These are phyloP conservation scores for Cryptocheilus praepositus DNA, from an alignment of 2,888 invertebrate species.

Conservation along the genomic window DNA sequence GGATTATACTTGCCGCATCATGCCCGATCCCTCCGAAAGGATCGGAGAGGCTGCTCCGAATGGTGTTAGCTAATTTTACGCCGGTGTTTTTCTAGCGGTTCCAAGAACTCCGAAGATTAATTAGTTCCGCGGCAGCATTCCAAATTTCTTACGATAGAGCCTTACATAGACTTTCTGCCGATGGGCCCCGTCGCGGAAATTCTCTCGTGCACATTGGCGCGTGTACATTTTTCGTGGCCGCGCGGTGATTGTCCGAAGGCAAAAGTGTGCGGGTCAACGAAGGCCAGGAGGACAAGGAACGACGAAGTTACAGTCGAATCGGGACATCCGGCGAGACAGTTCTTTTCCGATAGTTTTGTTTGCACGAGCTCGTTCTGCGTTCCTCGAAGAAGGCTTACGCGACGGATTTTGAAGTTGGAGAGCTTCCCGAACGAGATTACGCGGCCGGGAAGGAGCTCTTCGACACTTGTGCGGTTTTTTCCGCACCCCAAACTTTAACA, in stretches of 20 bases:
- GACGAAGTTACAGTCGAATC: constrained; percentile 11
- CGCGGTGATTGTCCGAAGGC: background rate
- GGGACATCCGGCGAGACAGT: background rate
- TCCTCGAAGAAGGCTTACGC: constrained; percentile 48
- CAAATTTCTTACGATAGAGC: constrained; percentile 7
- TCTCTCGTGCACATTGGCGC: too few relatives aligned
- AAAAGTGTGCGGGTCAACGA: background rate
- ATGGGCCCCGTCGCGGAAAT: background rate
- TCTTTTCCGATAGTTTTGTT: constrained; percentile 42
- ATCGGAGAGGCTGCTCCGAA: constrained; percentile 31
- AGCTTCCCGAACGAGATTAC: constrained; percentile 67
- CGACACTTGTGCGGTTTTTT: constrained; percentile 60
- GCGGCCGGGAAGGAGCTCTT: constrained; percentile 48
- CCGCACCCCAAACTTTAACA: constrained; percentile 5
- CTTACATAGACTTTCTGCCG: background rate
- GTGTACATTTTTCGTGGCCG: too few relatives aligned
- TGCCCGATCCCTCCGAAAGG: constrained; percentile 40
- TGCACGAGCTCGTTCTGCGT: constrained; percentile 34
- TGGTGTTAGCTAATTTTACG: constrained; percentile 67
- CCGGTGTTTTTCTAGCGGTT: constrained; percentile 57
- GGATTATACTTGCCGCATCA: constrained; percentile 62
- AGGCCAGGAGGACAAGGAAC: constrained; percentile 21
- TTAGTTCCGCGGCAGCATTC: constrained; percentile 40
- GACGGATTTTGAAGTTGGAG: constrained; percentile 61
- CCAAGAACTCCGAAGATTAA: constrained; percentile 61